phyloP scores from a whole-genome alignment of 2,888 invertebrate species.

The Tuberolachnus salignus region DNA sequence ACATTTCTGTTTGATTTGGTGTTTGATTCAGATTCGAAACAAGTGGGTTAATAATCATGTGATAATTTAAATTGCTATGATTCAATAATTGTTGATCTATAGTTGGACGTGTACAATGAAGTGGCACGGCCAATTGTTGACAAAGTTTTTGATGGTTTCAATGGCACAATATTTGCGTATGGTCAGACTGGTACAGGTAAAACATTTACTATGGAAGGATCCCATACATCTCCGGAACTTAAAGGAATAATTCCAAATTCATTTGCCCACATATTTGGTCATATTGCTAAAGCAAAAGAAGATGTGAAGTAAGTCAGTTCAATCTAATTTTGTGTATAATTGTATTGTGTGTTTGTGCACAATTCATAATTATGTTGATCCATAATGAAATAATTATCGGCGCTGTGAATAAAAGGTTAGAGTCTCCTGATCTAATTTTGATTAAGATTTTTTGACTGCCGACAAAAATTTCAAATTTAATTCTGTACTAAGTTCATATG shows the following conservation, averaged over 20 bases:
- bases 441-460: too few species aligned
- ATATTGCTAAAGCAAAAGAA: constrained; percentile 91
- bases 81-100: constrained; percentile 57
- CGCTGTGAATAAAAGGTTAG: too few species aligned
- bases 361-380: too few species aligned
- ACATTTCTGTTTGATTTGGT: constrained; percentile 94
- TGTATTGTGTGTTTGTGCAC: too few species aligned
- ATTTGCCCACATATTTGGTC: constrained; percentile 98
- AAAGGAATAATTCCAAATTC: constrained; percentile 98
- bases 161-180: constrained; percentile 90
- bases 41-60: constrained; percentile 66
- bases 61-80: constrained; percentile 41
- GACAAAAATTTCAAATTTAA: too few species aligned
- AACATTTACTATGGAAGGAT: constrained; percentile 98
- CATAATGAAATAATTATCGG: too few species aligned
- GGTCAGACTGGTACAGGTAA: constrained; percentile 97
- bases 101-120: constrained; percentile 93
- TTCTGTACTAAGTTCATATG: too few species aligned
- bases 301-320: constrained; percentile 76
- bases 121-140: constrained; percentile 96
- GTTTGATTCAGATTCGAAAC: constrained; percentile 83
- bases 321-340: too few species aligned
- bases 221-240: constrained; percentile 82
- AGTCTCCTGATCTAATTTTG: too few species aligned
- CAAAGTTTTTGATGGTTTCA: constrained; percentile 94